These are phyloP conservation scores for Bathynomus jamesi DNA, from an alignment of 1,140 invertebrate species.

Conservation along the genomic window DNA sequence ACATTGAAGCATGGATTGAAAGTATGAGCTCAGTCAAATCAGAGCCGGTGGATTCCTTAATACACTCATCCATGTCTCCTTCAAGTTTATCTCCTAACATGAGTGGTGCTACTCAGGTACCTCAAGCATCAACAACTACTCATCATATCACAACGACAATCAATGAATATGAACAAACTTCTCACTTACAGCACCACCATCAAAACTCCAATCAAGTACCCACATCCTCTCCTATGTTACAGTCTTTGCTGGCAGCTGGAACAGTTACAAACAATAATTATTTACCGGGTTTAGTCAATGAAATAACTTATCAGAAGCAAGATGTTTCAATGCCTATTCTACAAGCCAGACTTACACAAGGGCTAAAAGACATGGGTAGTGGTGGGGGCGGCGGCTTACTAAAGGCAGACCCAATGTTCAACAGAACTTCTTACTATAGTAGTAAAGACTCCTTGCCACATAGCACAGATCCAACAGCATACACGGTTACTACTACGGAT, in stretches of 20 bases:
- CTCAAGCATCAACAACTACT: conserved; percentile 33
- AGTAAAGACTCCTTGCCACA: conserved; percentile 31
- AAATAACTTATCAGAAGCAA: conserved; percentile 22
- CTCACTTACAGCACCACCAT: conserved; percentile 25
- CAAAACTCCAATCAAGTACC: conserved; percentile 39
- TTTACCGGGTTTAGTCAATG: conserved; percentile 27
- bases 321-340: conserved; percentile 31
- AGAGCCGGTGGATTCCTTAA: conserved; percentile 26
- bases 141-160: conserved; percentile 14
- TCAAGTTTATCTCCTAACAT: conserved; percentile 16
- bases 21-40: conserved; percentile 53
- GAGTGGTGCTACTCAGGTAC: conserved; percentile 14
- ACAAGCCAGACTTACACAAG: conserved; percentile 29
- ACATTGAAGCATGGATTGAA: conserved; percentile 70
- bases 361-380: conserved; percentile 22
- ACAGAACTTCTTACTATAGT: conserved; percentile 20
- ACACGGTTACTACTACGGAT: conserved; percentile 35
- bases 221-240: conserved; percentile 50
- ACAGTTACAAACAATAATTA: conserved; percentile 37
- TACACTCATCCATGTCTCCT: conserved; percentile 34
- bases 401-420: conserved; percentile 36
- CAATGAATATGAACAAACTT: conserved; percentile 36
- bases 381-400: conserved; percentile 19
- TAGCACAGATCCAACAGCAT: conserved; percentile 27
- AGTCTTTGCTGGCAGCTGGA: conserved; percentile 55